Conservation (phyloP, 2,797 vertebrate genomes). For the Pygocentrus nattereri region DNA sequence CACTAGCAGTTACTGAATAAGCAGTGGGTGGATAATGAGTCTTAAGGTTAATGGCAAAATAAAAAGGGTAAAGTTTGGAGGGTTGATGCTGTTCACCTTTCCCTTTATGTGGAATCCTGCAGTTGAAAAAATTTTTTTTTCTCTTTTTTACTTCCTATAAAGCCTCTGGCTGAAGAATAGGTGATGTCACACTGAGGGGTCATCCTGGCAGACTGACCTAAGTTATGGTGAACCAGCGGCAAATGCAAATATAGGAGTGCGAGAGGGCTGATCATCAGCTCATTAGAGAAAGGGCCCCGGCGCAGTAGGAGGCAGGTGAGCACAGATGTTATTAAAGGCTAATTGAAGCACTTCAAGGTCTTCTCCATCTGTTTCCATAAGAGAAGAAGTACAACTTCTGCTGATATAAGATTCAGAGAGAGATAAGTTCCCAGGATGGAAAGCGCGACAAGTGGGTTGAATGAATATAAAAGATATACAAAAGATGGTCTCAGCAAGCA, state of each 20-base stretch:
- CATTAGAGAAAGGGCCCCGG: conserved; percentile 8
- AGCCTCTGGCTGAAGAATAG: not conserved
- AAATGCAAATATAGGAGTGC: not conserved
- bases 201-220: not conserved
- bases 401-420: conserved; percentile 6
- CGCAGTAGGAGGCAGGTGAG: conserved; percentile 38
- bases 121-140: not conserved
- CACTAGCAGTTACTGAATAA: no score
- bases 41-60: no score
- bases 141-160: not conserved
- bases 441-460: not conserved
- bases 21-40: no score
- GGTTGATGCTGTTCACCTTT: no score
- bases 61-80: not conserved
- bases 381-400: not conserved
- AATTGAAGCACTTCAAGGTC: conserved; percentile 46
- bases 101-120: not conserved
- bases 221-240: not conserved
- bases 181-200: not conserved
- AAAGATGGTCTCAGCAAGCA: not conserved
- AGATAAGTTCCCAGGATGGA: no score
- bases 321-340: conserved; percentile 42
- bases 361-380: conserved; percentile 42
- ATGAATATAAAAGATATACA: not conserved
- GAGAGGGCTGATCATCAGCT: conserved; percentile 11